Evolutionary conservation across 2,888 invertebrate genomes (phyloP).

Genomic region (Calliphora vomitoria): DNA sequence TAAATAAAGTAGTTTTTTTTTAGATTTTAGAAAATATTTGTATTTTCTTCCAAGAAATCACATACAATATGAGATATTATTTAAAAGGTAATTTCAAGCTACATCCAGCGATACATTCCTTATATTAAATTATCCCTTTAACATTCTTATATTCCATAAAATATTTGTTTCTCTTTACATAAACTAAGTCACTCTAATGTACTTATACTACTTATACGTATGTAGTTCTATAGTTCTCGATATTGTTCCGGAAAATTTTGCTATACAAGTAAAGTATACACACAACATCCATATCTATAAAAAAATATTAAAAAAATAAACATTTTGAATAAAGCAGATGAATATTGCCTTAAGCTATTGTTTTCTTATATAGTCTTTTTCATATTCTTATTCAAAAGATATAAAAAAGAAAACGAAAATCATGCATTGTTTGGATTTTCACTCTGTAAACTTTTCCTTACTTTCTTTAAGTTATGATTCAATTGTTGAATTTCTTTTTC

Average conservation of each 20-base stretch:
- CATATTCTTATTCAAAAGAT: conserved; percentile 6
- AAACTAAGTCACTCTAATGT: neutral
- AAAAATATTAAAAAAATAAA: neutral
- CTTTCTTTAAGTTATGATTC: conserved; percentile 49
- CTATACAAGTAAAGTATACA: neutral
- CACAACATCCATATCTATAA: neutral
- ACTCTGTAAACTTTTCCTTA: conserved; percentile 8
- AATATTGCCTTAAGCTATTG: conserved; percentile 52
- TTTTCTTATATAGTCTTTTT: conserved; percentile 10
- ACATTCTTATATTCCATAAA: too few relatives aligned
- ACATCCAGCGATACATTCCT: too few relatives aligned
- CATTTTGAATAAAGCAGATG: conserved; percentile 42
- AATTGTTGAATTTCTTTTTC: conserved; percentile 44
- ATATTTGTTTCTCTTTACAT: too few relatives aligned
- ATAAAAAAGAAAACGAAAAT: neutral
- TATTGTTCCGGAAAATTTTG: neutral
- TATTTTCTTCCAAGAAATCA: too few relatives aligned
- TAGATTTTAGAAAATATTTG: too few relatives aligned
- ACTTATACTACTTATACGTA: neutral
- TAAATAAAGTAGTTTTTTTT: too few relatives aligned
- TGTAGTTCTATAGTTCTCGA: neutral
- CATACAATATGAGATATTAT: too few relatives aligned
- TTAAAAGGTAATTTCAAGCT: too few relatives aligned
- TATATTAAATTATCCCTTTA: too few relatives aligned
- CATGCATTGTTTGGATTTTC: conserved; percentile 43